Conservation (phyloP, 2,888 invertebrate species). For the Dynastes grantii region DNA sequence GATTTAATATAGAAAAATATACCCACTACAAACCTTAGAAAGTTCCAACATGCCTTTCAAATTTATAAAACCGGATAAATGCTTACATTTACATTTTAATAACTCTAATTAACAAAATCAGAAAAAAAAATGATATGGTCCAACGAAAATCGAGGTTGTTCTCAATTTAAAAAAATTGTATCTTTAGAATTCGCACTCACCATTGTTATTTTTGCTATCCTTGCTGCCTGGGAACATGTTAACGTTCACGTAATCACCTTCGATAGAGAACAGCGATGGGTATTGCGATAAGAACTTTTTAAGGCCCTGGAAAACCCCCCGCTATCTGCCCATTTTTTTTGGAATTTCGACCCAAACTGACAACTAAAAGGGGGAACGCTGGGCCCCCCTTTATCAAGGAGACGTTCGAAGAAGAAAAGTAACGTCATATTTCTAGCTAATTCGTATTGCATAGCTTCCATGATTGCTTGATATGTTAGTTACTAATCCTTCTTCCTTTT, state of each 20-base stretch:
- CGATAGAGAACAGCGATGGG: slow-evolving; percentile 95
- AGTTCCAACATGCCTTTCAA: slow-evolving; percentile 23
- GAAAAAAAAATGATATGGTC: slow-evolving; percentile 4
- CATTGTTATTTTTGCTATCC: slow-evolving; percentile 75
- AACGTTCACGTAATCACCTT: slow-evolving; percentile 92
- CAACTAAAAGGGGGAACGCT: slow-evolving; percentile 98
- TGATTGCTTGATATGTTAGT: slow-evolving; percentile 63
- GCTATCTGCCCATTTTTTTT: slow-evolving; percentile 98
- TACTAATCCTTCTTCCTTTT: not conserved
- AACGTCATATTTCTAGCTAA: slow-evolving; percentile 95
- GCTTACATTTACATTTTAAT: slow-evolving; percentile 32
- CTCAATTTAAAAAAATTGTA: slow-evolving; percentile 13
- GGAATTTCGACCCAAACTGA: slow-evolving; percentile 99
- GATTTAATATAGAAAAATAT: not conserved
- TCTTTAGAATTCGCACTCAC: slow-evolving; percentile 63
- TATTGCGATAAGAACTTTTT: slow-evolving; percentile 97
- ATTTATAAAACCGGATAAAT: slow-evolving; percentile 17
- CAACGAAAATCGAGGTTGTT: slow-evolving; percentile 21
- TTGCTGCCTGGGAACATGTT: slow-evolving; percentile 83
- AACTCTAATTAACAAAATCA: slow-evolving; percentile 28
- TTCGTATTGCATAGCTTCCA: slow-evolving; percentile 97
- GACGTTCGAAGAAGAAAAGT: slow-evolving; percentile 97
- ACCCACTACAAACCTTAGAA: slow-evolving; percentile 3
- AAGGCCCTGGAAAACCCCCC: slow-evolving; percentile 95
- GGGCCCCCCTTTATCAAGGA: slow-evolving; percentile 97